Percentiles rank a stretch among this genome's conserved stretches.
These are phyloP conservation scores for Cotesia congregata DNA, from an alignment of 2,888 invertebrate genomes.

Conservation along the genomic window DNA sequence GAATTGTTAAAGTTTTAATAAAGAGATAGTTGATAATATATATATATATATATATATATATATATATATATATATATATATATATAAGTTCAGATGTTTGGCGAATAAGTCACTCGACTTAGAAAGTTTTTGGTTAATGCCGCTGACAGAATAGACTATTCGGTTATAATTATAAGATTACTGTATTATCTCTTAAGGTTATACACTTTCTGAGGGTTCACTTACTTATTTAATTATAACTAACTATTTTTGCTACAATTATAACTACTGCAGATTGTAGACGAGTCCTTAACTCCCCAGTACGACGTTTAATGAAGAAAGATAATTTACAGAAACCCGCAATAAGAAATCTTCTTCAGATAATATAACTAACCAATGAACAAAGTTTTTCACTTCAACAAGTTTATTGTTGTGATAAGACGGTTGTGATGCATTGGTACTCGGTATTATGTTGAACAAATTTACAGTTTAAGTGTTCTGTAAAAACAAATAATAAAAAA, in stretches of 20 bases:
- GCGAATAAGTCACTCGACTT: not conserved
- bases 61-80: not conserved
- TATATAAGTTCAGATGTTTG: constrained; percentile 10
- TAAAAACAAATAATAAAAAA: not conserved
- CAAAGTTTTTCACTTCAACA: not conserved
- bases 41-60: not conserved
- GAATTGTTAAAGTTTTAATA: constrained; percentile 19
- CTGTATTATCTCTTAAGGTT: not conserved
- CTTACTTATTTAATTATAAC: not conserved
- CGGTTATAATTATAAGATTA: not conserved
- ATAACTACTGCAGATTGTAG: not conserved
- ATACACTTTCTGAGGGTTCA: not conserved
- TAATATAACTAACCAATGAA: not conserved
- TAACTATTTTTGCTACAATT: not conserved
- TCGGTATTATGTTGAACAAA: not conserved
- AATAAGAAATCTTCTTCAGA: not conserved
- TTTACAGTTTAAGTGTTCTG: not conserved
- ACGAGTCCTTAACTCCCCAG: not conserved
- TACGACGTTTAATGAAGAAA: not conserved
- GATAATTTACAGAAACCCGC: not conserved
- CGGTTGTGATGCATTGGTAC: not conserved
- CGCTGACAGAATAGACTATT: not conserved
- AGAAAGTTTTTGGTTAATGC: not conserved
- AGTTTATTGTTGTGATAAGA: not conserved
- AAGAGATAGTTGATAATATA: not conserved